Conservation (phyloP, 2,113 vertebrate genomes). For the Notarius lentiginosus region DNA sequence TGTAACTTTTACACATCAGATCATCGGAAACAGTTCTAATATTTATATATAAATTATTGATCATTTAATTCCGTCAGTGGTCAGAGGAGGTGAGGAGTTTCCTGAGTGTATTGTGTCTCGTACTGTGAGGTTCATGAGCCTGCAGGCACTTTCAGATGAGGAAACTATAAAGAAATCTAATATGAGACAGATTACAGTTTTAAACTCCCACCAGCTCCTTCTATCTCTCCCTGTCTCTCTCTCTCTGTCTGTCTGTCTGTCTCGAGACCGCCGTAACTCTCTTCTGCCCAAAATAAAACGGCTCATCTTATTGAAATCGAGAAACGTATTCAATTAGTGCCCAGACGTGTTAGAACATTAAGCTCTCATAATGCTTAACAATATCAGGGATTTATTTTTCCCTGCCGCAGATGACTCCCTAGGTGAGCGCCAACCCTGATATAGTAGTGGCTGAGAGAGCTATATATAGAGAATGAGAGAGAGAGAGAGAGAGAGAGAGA, state of each 20-base stretch:
- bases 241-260: neutral
- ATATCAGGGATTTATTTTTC: conserved; percentile 67
- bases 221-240: conserved; percentile 14
- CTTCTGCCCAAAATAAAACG: conserved; percentile 49
- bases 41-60: conserved; percentile 16
- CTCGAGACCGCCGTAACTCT: conserved; percentile 14
- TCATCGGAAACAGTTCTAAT: neutral
- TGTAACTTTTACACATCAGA: neutral
- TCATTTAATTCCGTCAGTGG: neutral
- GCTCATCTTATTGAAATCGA: conserved; percentile 57
- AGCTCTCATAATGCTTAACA: conserved; percentile 65
- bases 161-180: conserved; percentile 29
- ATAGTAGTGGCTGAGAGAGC: conserved; percentile 39
- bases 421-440: conserved; percentile 62
- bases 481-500: conserved; percentile 32
- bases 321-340: conserved; percentile 67
- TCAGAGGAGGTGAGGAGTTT: neutral
- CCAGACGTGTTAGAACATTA: conserved; percentile 67
- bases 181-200: conserved; percentile 1
- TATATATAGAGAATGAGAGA: conserved; percentile 38
- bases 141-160: conserved; percentile 5
- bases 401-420: conserved; percentile 61
- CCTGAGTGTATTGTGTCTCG: neutral
- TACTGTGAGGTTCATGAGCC: neutral
- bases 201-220: conserved; percentile 7